phyloP scores from a whole-genome alignment of 1,140 invertebrate species.

The Drosophila dunni region DNA sequence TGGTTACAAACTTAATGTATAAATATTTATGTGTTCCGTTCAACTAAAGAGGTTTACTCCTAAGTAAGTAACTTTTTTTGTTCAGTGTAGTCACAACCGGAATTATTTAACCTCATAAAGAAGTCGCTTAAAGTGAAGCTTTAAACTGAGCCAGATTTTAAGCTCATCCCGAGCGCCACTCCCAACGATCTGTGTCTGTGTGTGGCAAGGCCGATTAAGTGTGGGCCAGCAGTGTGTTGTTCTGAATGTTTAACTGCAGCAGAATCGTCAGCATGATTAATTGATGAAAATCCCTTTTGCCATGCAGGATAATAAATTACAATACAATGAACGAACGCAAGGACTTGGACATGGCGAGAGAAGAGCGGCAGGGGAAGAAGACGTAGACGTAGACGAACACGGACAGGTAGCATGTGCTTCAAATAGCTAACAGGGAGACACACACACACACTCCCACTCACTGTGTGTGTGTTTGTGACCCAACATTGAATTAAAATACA shows the following conservation, averaged over 20 bases:
- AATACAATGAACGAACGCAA: constrained; percentile 49
- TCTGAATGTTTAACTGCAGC: constrained; percentile 64
- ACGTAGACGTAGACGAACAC: too few species aligned
- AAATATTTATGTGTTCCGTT: too few species aligned
- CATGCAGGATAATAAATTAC: constrained; percentile 83
- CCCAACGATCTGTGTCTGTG: background rate
- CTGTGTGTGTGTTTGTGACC: constrained; percentile 40
- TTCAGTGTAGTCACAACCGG: too few species aligned
- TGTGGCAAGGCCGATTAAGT: constrained; percentile 33
- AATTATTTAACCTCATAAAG: background rate
- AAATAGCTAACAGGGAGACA: constrained; percentile 55
- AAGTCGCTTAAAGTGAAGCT: constrained; percentile 17
- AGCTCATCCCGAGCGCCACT: constrained; percentile 9
- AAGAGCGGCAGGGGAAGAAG: too few species aligned
- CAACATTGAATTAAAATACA: constrained; percentile 62
- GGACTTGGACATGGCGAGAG: background rate
- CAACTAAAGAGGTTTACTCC: too few species aligned
- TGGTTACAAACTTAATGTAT: too few species aligned
- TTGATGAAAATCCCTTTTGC: constrained; percentile 82
- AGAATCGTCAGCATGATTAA: constrained; percentile 80
- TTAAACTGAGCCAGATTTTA: constrained; percentile 12
- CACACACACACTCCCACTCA: constrained; percentile 21
- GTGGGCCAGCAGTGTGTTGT: constrained; percentile 38
- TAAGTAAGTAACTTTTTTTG: too few species aligned
- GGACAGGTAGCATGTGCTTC: constrained; percentile 43